Evolutionary conservation across 2,888 invertebrate genomes (phyloP).

Genomic region (Gisinianus flammeolus): DNA sequence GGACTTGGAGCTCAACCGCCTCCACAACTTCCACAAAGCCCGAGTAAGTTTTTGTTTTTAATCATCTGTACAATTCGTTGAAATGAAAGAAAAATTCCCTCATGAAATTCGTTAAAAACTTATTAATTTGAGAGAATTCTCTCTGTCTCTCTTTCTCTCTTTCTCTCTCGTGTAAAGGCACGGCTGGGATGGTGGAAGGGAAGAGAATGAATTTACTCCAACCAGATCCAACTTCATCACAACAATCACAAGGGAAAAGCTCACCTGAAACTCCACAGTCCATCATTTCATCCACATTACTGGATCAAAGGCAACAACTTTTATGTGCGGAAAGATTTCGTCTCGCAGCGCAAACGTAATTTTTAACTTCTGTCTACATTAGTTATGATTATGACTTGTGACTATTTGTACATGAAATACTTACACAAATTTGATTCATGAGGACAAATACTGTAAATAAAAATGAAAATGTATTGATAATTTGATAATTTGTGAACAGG

Average conservation of each 20-base stretch:
- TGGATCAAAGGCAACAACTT: conserved; percentile 48
- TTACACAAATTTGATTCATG: background rate
- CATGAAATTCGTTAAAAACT: background rate
- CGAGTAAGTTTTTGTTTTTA: background rate
- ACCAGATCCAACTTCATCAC: background rate
- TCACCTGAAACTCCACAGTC: background rate
- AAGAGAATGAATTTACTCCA: background rate
- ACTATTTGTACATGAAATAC: background rate
- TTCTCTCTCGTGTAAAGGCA: too few relatives aligned
- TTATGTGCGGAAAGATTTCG: conserved; percentile 54
- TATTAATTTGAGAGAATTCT: background rate
- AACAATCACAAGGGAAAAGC: background rate
- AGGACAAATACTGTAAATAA: too few relatives aligned
- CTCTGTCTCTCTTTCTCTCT: too few relatives aligned
- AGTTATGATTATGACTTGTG: background rate
- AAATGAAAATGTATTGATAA: background rate
- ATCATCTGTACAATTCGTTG: background rate
- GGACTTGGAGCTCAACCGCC: conserved; percentile 33
- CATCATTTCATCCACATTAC: conserved; percentile 25
- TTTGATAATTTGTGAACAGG: conserved; percentile 28
- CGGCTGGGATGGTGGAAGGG: background rate
- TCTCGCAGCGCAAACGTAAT: conserved; percentile 54
- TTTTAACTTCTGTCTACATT: background rate
- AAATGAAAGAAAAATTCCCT: too few relatives aligned
- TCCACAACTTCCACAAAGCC: conserved; percentile 8